Evolutionary conservation across 2,113 vertebrate genomes (phyloP), one percentile per base, ranked within the genome.

Genomic region (Chrysemys picta): DNA sequence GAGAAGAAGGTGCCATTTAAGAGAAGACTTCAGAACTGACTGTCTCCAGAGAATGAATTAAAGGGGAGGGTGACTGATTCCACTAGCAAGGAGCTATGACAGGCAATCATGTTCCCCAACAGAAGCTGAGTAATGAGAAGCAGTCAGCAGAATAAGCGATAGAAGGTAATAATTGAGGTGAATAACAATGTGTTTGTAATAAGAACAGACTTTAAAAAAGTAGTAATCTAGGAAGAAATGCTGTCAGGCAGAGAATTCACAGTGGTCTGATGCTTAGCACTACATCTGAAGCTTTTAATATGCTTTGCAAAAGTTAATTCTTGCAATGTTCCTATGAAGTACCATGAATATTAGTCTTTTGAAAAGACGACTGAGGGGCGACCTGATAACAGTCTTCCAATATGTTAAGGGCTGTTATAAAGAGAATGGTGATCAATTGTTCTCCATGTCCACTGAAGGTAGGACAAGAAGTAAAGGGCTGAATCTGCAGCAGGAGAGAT

Each of bases 111-210:
- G 47, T 93, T 95, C 49, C 5, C 31, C 83, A 87, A 16, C 57
- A 82, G 78, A 89, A 79, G 79, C 14, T 89, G 88, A 93, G 79
- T 91, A 85, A 94, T 80, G 81, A 85, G 91, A 76, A 93, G 25
- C 52, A 85, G 88, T 80, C 54, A 62, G 42, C 31, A 82, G 88
- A 86, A 65, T n/a, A 93, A 88, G 10, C 3, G 62, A 65, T 12
- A 83, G 50, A 85, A 94, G 47, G 47, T 31, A 84, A 14, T 75
- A 88, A 89, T 16, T 22, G 47, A 85, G 81, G 54, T n/a, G 72
- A 90, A 91, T 82, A 84, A 76, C 9, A 88, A 91, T 79, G 52
- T 12, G 5, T 57, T 89, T 84, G 72, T 72, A 80, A 57, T 42
- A 80, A 89, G 38, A 50, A 24, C 22, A 1, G 1, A 10, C 5